A percentile compares a stretch with the other conserved stretches of the same genome.
phyloP scores from a whole-genome alignment of 92 coral and sea anemone species.

The Palythoa caribaeorum region DNA sequence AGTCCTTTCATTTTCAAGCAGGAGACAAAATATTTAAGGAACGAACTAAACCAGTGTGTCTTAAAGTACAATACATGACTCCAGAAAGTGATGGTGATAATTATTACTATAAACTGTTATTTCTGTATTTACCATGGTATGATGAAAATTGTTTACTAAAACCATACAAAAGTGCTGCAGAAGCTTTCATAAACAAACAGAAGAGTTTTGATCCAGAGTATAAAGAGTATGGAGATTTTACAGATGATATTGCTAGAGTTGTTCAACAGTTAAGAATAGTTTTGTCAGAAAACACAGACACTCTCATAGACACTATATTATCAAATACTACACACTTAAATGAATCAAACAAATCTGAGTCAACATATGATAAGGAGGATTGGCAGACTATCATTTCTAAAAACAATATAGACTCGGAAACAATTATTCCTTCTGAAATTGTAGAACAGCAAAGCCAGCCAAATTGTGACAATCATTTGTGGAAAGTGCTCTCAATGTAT shows the following conservation, averaged over 20 bases:
- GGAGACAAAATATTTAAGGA: constrained; percentile 31
- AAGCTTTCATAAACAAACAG: constrained; percentile 34
- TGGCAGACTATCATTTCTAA: constrained; percentile 11
- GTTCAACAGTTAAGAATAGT: constrained; percentile 10
- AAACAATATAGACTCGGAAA: constrained; percentile 2
- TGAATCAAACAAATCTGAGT: background rate
- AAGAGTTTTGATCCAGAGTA: constrained; percentile 35
- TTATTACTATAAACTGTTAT: constrained; percentile 27
- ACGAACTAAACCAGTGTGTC: constrained; percentile 29
- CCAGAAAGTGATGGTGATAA: constrained; percentile 49
- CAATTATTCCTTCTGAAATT: constrained; percentile 1
- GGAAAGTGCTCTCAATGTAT: constrained; percentile 6
- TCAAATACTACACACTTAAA: constrained; percentile 12
- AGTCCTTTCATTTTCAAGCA: constrained; percentile 36
- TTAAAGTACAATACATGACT: constrained; percentile 36
- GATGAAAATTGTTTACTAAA: background rate
- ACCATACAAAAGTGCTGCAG: constrained; percentile 39
- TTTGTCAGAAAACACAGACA: constrained; percentile 6
- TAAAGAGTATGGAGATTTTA: constrained; percentile 4
- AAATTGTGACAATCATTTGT: constrained; percentile 2
- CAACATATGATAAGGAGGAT: background rate
- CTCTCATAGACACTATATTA: constrained; percentile 10
- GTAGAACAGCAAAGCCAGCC: background rate
- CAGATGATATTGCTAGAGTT: constrained; percentile 5
- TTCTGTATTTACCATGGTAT: constrained; percentile 6